Conservation (phyloP, 2,113 vertebrate genomes). For the Ciconia stormi region DNA sequence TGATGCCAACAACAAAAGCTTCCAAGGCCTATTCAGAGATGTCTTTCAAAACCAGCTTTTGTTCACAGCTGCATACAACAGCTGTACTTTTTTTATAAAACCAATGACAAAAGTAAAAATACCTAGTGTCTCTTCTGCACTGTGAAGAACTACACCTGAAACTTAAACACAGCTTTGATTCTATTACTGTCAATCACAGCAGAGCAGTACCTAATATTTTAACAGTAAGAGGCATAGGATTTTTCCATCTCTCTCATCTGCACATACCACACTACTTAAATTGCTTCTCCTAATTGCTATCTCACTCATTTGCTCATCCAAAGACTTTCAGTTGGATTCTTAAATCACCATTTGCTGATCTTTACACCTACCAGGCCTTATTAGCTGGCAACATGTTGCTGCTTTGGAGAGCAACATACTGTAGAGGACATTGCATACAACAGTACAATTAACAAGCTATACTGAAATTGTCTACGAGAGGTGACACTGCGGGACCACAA, state of each 20-base stretch:
- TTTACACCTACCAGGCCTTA: background rate
- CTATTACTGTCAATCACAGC: background rate
- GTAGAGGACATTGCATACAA: background rate
- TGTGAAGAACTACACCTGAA: background rate
- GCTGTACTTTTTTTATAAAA: background rate
- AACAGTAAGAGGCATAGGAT: background rate
- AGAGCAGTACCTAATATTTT: background rate
- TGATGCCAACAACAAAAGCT: background rate
- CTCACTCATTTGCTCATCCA: conserved; percentile 6
- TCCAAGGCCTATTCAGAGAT: background rate
- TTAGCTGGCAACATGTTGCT: background rate
- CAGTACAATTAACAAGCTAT: background rate
- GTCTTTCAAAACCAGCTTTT: background rate
- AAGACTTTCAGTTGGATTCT: conserved; percentile 22
- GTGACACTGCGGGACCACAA: background rate
- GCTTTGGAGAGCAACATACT: background rate
- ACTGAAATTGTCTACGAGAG: background rate
- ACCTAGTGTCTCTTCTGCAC: background rate
- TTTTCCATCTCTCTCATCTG: background rate
- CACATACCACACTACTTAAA: background rate
- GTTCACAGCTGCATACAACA: background rate
- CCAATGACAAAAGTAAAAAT: background rate
- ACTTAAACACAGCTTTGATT: background rate
- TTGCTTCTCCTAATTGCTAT: background rate
- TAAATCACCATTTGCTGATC: conserved; percentile 32